These are phyloP conservation scores for Falco columbarius DNA, from an alignment of 2,797 vertebrate species.

Conservation along the genomic window DNA sequence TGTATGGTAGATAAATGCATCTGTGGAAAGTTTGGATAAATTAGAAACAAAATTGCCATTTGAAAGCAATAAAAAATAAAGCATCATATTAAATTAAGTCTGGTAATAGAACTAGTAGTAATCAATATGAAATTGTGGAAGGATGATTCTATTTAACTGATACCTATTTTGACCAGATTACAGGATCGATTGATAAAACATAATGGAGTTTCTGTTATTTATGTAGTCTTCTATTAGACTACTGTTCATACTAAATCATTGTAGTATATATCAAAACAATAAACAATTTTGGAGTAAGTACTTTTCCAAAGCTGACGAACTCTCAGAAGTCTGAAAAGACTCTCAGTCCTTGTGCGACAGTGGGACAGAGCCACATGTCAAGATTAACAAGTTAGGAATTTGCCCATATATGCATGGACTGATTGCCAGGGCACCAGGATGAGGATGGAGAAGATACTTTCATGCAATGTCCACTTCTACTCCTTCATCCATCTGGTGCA, in stretches of 20 bases:
- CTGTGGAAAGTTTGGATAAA: neutral
- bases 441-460: neutral
- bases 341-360: neutral
- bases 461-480: neutral
- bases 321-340: neutral
- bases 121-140: neutral
- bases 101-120: neutral
- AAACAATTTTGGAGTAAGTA: neutral
- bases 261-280: neutral
- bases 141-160: neutral
- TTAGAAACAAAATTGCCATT: neutral
- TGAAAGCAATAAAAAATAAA: neutral
- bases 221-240: neutral
- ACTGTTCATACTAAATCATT: neutral
- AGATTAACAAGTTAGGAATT: neutral
- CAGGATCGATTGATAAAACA: neutral
- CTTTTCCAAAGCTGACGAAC: neutral
- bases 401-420: neutral
- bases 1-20: neutral
- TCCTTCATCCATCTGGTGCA: neutral
- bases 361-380: neutral
- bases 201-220: neutral
- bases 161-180: neutral
- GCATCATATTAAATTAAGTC: neutral
- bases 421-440: neutral